Conservation (phyloP, 2,888 invertebrate species). For the Cheiracanthium punctorium region DNA sequence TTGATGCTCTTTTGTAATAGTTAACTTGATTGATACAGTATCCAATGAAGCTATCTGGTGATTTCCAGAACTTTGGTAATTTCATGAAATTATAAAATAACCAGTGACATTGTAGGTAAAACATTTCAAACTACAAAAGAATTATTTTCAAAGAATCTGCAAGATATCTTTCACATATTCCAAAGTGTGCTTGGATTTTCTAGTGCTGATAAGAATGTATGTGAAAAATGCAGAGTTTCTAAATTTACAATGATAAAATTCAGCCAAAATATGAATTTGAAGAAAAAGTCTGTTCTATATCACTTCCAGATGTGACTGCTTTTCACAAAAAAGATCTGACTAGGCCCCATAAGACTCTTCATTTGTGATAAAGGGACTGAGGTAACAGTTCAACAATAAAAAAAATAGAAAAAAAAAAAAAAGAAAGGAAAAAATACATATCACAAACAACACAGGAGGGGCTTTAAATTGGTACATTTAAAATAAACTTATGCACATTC, state of each 20-base stretch:
- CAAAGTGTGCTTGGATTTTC: background rate
- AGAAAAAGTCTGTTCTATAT: slow-evolving; percentile 28
- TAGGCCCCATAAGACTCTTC: slow-evolving; percentile 51
- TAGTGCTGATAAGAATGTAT: background rate
- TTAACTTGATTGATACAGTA: background rate
- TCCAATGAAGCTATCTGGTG: background rate
- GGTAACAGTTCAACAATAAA: slow-evolving; percentile 55
- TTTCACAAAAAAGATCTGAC: slow-evolving; percentile 48
- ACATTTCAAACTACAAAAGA: background rate
- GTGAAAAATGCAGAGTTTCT: slow-evolving; percentile 21
- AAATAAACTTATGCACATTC: slow-evolving; percentile 36
- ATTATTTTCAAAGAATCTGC: background rate
- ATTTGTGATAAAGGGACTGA: slow-evolving; percentile 54
- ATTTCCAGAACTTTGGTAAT: background rate
- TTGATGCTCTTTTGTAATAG: background rate
- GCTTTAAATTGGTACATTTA: slow-evolving; percentile 53
- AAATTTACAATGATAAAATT: slow-evolving; percentile 38
- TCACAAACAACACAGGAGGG: slow-evolving; percentile 57
- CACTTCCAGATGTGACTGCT: slow-evolving; percentile 19
- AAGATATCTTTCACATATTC: background rate
- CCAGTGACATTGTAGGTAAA: background rate
- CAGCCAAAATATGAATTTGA: slow-evolving; percentile 37
- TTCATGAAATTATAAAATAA: no score
- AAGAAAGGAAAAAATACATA: no score
- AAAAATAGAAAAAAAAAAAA: no score